Conservation (phyloP, 2,797 vertebrate genomes). For the Chiloscyllium punctatum region DNA sequence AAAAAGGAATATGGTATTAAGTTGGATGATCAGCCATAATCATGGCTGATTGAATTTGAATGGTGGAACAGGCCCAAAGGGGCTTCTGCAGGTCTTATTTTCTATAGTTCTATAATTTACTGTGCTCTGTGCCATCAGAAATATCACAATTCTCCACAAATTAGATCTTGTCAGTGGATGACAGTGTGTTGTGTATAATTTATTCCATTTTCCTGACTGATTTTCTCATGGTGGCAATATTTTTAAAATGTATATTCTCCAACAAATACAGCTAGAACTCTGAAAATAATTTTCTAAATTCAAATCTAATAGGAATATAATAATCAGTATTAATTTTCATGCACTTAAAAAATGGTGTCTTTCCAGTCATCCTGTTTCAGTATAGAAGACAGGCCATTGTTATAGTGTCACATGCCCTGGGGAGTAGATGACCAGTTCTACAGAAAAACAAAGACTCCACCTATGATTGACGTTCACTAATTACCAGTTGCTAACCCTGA, state of each 20-base stretch:
- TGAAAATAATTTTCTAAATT: background rate
- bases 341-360: background rate
- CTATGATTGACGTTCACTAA: slow-evolving; percentile 13
- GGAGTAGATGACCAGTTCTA: background rate
- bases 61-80: too few relatives aligned
- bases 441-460: background rate
- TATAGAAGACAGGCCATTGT: background rate
- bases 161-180: background rate
- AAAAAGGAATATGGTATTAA: too few relatives aligned
- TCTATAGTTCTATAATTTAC: background rate
- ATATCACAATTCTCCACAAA: background rate
- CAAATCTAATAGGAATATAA: background rate
- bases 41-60: too few relatives aligned
- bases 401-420: background rate
- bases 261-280: background rate
- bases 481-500: slow-evolving; percentile 9
- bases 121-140: background rate
- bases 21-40: too few relatives aligned
- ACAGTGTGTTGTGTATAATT: background rate
- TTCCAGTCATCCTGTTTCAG: background rate
- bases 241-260: background rate
- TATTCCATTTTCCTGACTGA: background rate
- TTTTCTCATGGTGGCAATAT: background rate
- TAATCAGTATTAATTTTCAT: background rate
- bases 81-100: too few relatives aligned